phyloP scores from a whole-genome alignment of 2,113 vertebrate species.

The Anguilla japonica region DNA sequence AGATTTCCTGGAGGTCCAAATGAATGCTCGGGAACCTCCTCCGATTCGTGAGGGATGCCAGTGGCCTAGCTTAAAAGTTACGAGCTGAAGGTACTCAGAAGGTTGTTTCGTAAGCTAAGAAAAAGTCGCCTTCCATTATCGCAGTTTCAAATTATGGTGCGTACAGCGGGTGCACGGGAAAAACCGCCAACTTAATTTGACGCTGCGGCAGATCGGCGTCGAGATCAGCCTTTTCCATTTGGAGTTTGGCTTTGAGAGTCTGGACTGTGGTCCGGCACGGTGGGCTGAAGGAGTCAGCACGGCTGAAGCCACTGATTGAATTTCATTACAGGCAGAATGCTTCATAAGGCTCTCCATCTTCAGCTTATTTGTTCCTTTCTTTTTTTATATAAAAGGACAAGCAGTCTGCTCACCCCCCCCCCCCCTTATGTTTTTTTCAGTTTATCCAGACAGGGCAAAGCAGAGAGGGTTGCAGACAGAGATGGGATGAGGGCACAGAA shows the following conservation, averaged over 20 bases:
- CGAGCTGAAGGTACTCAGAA: background rate
- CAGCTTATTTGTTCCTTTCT: too few relatives aligned
- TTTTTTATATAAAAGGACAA: too few relatives aligned
- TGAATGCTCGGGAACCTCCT: slow-evolving; percentile 24
- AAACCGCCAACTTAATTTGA: background rate
- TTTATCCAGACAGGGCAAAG: too few relatives aligned
- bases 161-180: background rate
- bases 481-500: too few relatives aligned
- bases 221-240: background rate
- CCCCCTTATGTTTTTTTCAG: too few relatives aligned
- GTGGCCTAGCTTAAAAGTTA: background rate
- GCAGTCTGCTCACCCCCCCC: too few relatives aligned
- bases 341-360: too few relatives aligned
- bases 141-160: background rate
- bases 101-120: too few relatives aligned
- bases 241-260: background rate
- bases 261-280: background rate
- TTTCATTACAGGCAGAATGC: too few relatives aligned
- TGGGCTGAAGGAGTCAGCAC: too few relatives aligned
- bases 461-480: too few relatives aligned
- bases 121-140: background rate
- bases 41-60: slow-evolving; percentile 27
- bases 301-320: too few relatives aligned
- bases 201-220: background rate
- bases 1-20: slow-evolving; percentile 33